A percentile compares a stretch with the other conserved stretches of the same genome.
Conservation (phyloP, 2,888 invertebrate genomes). For the Drosophila anceps region DNA sequence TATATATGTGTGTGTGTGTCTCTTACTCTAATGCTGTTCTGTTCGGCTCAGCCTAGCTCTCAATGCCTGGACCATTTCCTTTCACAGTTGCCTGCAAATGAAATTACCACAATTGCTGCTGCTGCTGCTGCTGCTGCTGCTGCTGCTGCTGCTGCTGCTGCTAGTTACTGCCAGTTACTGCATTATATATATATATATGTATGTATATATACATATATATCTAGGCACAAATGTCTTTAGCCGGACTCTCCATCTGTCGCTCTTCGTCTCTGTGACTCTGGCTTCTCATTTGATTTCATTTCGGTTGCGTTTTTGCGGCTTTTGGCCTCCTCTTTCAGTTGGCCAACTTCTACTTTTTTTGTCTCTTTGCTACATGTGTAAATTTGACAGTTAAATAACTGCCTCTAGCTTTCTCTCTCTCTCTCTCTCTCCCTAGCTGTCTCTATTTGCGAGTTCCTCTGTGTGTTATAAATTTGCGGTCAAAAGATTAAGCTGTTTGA, state of each 20-base stretch:
- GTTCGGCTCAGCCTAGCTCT: neutral
- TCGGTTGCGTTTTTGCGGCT: slow-evolving; percentile 62
- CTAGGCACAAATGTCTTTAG: slow-evolving; percentile 25
- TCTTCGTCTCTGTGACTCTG: slow-evolving; percentile 1
- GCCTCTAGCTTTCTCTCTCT: slow-evolving; percentile 14
- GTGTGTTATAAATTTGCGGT: slow-evolving; percentile 73
- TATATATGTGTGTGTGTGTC: neutral
- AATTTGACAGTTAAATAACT: slow-evolving; percentile 75
- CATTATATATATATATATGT: slow-evolving; percentile 13
- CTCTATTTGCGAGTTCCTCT: slow-evolving; percentile 21
- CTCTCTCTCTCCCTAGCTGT: neutral
- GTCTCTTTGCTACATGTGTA: slow-evolving; percentile 65
- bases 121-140: too few relatives aligned
- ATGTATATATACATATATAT: slow-evolving; percentile 8
- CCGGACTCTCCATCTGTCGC: neutral
- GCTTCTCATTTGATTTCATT: slow-evolving; percentile 76
- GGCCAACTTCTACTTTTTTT: slow-evolving; percentile 17
- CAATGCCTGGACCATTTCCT: slow-evolving; percentile 38
- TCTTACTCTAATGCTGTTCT: neutral
- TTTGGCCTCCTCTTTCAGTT: slow-evolving; percentile 42
- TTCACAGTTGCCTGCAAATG: slow-evolving; percentile 54
- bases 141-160: slow-evolving; percentile 2
- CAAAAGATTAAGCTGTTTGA: slow-evolving; percentile 77
- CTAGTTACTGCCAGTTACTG: slow-evolving; percentile 17
- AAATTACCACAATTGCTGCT: slow-evolving; percentile 63